Evolutionary conservation across 2,113 vertebrate genomes (phyloP).

Genomic region (Elachura formosa): DNA sequence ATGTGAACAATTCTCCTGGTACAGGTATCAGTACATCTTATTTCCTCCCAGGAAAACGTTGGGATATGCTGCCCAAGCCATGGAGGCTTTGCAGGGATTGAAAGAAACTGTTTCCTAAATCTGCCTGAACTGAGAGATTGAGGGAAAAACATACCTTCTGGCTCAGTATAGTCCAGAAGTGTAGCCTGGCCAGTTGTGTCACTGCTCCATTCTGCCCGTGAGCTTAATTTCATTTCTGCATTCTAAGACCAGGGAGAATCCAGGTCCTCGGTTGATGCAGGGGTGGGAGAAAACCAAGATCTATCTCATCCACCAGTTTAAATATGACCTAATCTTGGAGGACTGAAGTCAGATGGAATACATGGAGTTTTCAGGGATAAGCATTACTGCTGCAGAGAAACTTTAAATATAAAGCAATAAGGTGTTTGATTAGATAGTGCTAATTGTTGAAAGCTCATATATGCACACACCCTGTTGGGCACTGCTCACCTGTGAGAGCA

Average conservation of each 20-base stretch:
- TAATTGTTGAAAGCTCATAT: background rate
- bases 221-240: background rate
- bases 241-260: background rate
- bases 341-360: background rate
- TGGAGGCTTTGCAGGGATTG: background rate
- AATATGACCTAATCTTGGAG: background rate
- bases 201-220: background rate
- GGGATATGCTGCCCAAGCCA: rapidly evolving
- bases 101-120: background rate
- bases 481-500: background rate
- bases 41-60: background rate
- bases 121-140: background rate
- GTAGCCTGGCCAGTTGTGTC: background rate
- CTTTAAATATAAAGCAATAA: background rate
- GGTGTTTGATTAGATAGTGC: background rate
- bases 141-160: background rate
- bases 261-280: rapidly evolving
- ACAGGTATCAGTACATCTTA: background rate
- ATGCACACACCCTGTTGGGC: rapidly evolving
- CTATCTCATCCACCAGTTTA: background rate
- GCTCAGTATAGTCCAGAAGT: background rate
- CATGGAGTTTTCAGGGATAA: background rate
- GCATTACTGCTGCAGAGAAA: background rate
- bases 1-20: background rate
- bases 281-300: background rate